A percentile compares a stretch with the other conserved stretches of the same genome.
Conservation (phyloP, 2,797 vertebrate genomes). For the Alfaro cultratus region DNA sequence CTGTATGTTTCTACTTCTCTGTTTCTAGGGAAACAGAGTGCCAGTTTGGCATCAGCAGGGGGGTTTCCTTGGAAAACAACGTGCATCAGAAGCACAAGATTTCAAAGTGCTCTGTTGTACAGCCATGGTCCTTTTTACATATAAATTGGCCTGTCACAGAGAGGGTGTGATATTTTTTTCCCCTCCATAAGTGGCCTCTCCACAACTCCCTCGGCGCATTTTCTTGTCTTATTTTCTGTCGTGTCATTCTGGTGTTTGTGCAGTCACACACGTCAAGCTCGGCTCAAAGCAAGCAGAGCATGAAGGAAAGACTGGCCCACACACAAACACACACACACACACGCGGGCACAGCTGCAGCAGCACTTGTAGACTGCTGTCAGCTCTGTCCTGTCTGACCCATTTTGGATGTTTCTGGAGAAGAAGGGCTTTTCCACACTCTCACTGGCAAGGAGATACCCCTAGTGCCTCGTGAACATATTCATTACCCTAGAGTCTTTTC, state of each 20-base stretch:
- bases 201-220: slow-evolving; percentile 4
- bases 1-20: slow-evolving; percentile 47
- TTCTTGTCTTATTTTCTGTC: slow-evolving; percentile 37
- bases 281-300: slow-evolving; percentile 38
- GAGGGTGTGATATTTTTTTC: slow-evolving; percentile 21
- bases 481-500: neutral
- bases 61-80: slow-evolving; percentile 58
- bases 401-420: slow-evolving; percentile 78
- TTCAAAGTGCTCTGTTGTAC: slow-evolving; percentile 38
- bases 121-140: slow-evolving; percentile 41
- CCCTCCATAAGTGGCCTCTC: slow-evolving; percentile 15
- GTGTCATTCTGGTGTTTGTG: slow-evolving; percentile 34
- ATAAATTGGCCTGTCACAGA: slow-evolving; percentile 42
- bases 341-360: slow-evolving; percentile 57
- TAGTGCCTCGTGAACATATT: neutral
- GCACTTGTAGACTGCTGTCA: slow-evolving; percentile 71
- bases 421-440: slow-evolving; percentile 80
- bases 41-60: slow-evolving; percentile 49
- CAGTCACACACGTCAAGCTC: slow-evolving; percentile 31
- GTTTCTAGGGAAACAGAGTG: slow-evolving; percentile 67
- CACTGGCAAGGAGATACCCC: slow-evolving; percentile 53
- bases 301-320: slow-evolving; percentile 21
- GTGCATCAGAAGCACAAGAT: slow-evolving; percentile 27
- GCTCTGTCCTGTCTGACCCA: slow-evolving; percentile 79
- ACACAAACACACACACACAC: slow-evolving; percentile 12